Conservation (phyloP, 2,113 vertebrate species). For the Ascaphus truei region DNA sequence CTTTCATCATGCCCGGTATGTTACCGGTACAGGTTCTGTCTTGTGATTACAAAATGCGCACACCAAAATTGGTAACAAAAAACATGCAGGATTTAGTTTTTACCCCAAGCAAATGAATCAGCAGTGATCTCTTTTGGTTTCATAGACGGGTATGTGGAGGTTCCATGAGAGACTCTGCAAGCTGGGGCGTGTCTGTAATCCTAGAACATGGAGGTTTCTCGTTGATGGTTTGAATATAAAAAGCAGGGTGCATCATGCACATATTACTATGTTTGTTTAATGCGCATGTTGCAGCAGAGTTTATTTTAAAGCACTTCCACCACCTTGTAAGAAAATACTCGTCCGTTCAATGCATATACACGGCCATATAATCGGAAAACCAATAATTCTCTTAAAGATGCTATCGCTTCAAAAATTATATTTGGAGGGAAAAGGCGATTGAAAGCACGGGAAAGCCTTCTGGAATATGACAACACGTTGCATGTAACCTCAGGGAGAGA, state of each 20-base stretch:
- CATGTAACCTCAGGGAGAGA: background rate
- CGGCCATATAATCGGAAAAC: background rate
- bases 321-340: constrained; percentile 1
- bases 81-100: background rate
- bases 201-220: constrained; percentile 3
- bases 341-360: background rate
- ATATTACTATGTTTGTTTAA: constrained; percentile 6
- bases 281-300: constrained; percentile 25
- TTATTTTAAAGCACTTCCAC: background rate
- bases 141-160: background rate
- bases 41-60: background rate
- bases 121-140: background rate
- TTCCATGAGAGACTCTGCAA: constrained; percentile 8
- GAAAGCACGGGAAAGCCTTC: constrained; percentile 1
- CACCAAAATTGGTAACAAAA: background rate
- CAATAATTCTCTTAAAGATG: background rate
- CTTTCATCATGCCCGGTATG: background rate
- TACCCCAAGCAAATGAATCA: constrained; percentile 9
- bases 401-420: constrained; percentile 8
- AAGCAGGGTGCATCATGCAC: background rate
- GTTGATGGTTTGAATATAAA: constrained; percentile 15
- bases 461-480: constrained; percentile 9
- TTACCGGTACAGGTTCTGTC: background rate
- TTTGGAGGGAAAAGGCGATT: constrained; percentile 4
- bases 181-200: constrained; percentile 22